Evolutionary conservation across 1,140 invertebrate species (phyloP).

Genomic region (Heliconius hermathena): DNA sequence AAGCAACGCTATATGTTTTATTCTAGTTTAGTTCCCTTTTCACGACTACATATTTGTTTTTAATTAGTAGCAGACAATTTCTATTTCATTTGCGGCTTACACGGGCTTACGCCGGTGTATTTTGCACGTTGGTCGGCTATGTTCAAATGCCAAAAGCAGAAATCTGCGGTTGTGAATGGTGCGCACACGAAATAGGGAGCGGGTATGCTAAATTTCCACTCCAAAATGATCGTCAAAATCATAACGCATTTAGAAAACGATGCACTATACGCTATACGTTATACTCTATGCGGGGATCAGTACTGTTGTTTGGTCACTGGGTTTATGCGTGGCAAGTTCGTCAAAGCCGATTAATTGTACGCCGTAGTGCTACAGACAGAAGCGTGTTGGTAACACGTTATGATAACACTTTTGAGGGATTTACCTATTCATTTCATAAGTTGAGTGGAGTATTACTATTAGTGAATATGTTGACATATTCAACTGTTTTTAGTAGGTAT

Average conservation of each 20-base stretch:
- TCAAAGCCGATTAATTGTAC: constrained; percentile 64
- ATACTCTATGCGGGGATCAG: constrained; percentile 46
- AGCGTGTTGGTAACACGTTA: constrained; percentile 46
- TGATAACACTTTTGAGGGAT: constrained; percentile 44
- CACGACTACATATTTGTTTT: constrained; percentile 53
- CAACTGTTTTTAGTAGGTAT: background rate
- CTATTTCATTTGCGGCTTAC: constrained; percentile 70
- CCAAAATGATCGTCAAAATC: constrained; percentile 62
- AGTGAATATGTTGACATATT: background rate
- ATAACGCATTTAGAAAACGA: constrained; percentile 61
- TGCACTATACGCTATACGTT: constrained; percentile 46
- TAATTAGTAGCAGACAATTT: constrained; percentile 71
- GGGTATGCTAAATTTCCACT: constrained; percentile 56
- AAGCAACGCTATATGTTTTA: background rate
- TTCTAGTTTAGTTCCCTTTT: constrained; percentile 44
- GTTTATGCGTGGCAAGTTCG: constrained; percentile 52
- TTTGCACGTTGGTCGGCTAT: constrained; percentile 60
- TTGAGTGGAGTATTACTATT: background rate
- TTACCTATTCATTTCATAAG: constrained; percentile 35
- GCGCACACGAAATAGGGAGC: constrained; percentile 54
- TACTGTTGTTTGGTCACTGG: constrained; percentile 46
- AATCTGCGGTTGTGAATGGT: constrained; percentile 64
- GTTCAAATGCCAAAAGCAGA: constrained; percentile 75
- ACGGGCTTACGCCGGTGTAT: constrained; percentile 56
- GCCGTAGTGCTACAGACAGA: constrained; percentile 51